Base-by-base conservation (phyloP, 2,888 invertebrate species). In the Mystacides longicornis region DNA sequence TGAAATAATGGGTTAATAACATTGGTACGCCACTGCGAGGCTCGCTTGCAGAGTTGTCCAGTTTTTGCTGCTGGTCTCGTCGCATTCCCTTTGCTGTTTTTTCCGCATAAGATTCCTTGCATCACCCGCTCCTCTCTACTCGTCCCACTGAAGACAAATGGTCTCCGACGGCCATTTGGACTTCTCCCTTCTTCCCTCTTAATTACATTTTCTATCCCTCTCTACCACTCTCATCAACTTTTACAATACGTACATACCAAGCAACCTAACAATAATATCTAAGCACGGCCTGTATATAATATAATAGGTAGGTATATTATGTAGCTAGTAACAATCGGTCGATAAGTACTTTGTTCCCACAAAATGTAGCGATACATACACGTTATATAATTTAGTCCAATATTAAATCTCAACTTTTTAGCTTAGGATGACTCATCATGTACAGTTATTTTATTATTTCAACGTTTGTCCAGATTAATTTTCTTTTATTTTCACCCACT, bases 121-220 rank as follows among this genome's bases (percentile, higher is more conserved):
- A 33, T 23, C 19, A 49, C 58, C 52, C 61, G 53, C 37, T 50
- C 54, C 53, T 56, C 56, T 49, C 56, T 50, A 68, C 57, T 54
- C 54, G 49, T 69, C 58, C 54, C 49, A 67, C 70, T 69, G 73
- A 75, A 75, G 76, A 77, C 76, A 76, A 77, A 77, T 77, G 77
- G 75, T 60, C 57, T 58, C 55, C 55, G 51, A 71, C 65, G 65
- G 64, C 65, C 67, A 65, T 63, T 65, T 64, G 64, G 64, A 65
- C 66, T 62, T 59, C 57, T 61, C 63, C 62, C 63, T 56, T 71
- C 69, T 70, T 55, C 71, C 69, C 70, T 67, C 67, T 67, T 57
- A 57, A 57, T 57, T 57, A 57, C 57, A 54, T 54, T 54, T 51
- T 54, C 57, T 54, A 33, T 55, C 57, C 54, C 51, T 54, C 55